Evolutionary conservation across 2,888 invertebrate species (phyloP).

Genomic region (Periphyllus acericola): DNA sequence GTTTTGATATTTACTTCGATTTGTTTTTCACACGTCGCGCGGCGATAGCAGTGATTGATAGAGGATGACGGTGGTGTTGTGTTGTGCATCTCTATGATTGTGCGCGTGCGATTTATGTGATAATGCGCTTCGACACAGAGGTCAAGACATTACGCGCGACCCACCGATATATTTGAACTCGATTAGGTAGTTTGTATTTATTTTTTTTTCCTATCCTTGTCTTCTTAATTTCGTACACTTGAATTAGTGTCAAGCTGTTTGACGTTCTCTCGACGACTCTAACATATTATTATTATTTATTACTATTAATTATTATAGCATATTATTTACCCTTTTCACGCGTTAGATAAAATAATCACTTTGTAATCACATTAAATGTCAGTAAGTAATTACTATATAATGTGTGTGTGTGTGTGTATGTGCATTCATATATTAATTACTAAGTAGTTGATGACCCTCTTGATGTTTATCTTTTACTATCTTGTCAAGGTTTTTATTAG

Average conservation of each 20-base stretch:
- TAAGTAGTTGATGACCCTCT: background rate
- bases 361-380: background rate
- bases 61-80: background rate
- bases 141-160: conserved; percentile 4
- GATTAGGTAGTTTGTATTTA: too few species aligned
- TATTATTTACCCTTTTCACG: background rate
- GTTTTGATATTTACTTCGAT: background rate
- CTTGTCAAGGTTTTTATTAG: too few species aligned
- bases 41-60: background rate
- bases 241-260: background rate
- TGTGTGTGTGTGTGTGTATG: background rate
- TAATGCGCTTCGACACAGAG: conserved; percentile 12
- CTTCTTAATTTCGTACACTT: background rate
- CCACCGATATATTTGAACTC: conserved; percentile 29
- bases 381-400: background rate
- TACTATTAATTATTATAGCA: background rate
- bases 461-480: background rate
- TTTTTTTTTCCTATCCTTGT: too few species aligned
- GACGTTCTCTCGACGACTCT: background rate
- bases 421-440: background rate
- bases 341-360: background rate
- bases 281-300: too few species aligned
- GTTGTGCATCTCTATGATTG: background rate
- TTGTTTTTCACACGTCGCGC: background rate
- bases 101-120: background rate